phyloP scores from a whole-genome alignment of 2,797 vertebrate genomes.

The Scleropages formosus region DNA sequence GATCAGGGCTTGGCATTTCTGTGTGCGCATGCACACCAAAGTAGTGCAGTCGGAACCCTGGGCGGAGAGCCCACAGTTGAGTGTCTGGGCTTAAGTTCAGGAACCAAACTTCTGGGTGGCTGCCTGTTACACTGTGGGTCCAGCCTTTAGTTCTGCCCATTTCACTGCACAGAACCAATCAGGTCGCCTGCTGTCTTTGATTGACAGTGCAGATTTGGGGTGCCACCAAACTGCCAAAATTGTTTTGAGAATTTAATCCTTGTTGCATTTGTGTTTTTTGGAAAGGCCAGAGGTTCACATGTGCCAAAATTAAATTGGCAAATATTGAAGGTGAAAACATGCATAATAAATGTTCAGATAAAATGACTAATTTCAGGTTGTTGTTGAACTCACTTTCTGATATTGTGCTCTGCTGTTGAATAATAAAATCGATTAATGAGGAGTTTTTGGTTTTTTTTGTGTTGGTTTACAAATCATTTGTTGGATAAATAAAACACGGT shows the following conservation, averaged over 20 bases:
- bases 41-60: conserved; percentile 9
- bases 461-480: too few species aligned
- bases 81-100: conserved; percentile 17
- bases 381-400: too few species aligned
- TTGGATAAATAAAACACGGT: too few species aligned
- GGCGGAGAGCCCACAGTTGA: neutral
- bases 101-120: neutral
- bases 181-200: neutral
- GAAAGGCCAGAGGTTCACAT: neutral
- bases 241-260: neutral
- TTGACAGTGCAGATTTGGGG: neutral
- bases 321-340: too few species aligned
- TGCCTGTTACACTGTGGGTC: neutral
- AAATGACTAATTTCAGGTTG: too few species aligned
- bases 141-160: neutral
- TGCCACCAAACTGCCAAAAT: neutral
- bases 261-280: neutral
- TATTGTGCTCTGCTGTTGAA: too few species aligned
- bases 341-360: too few species aligned
- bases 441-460: too few species aligned
- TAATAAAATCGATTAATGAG: too few species aligned
- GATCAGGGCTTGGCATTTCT: neutral
- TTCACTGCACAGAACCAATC: neutral
- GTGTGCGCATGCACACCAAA: neutral
- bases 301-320: neutral